phyloP scores from a whole-genome alignment of 2,113 vertebrate genomes.

The Albula goreensis region DNA sequence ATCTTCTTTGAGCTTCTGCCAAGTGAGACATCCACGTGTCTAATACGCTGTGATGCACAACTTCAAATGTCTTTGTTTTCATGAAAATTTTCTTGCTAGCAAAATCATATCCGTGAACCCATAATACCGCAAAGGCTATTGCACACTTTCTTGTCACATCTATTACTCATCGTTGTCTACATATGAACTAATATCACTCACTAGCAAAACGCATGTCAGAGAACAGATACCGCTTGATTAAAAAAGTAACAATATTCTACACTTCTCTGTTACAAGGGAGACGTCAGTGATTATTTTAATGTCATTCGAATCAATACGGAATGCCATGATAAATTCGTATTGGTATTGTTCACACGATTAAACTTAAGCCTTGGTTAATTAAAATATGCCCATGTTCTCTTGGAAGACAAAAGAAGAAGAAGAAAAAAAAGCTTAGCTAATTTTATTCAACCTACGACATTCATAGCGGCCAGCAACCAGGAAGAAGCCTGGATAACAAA shows the following conservation, averaged over 20 bases:
- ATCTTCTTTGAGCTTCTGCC: neutral
- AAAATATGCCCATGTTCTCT: neutral
- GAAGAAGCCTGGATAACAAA: neutral
- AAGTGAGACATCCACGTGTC: neutral
- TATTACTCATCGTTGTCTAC: neutral
- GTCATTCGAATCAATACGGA: neutral
- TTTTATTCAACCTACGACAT: neutral
- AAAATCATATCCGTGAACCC: neutral
- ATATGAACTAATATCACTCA: neutral
- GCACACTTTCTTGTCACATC: neutral
- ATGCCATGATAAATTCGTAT: neutral
- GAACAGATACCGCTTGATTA: neutral
- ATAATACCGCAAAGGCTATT: neutral
- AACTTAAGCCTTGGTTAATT: neutral
- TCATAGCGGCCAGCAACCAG: slow-evolving; percentile 15
- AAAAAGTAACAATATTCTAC: neutral
- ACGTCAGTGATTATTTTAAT: neutral
- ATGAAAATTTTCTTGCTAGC: neutral
- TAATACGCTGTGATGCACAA: neutral
- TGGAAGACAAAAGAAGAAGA: neutral
- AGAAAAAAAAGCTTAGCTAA: neutral
- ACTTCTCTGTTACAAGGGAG: neutral
- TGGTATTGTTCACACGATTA: neutral
- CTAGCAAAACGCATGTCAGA: neutral
- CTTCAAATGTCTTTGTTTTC: neutral